Conservation (phyloP, 2,797 vertebrate species). For the Gymnothorax javanicus region DNA sequence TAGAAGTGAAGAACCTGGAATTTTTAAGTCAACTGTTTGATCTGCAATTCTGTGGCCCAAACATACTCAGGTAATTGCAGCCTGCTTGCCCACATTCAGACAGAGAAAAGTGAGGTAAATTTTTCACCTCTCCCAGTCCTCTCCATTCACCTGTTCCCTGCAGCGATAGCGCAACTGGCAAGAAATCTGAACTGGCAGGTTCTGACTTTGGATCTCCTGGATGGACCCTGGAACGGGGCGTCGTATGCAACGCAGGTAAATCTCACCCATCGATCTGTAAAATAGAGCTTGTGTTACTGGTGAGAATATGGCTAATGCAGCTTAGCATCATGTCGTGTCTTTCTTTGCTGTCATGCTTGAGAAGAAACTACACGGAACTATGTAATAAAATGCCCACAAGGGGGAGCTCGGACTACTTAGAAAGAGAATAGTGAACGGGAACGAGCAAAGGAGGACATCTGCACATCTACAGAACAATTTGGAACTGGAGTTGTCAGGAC, state of each 20-base stretch:
- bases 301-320: background rate
- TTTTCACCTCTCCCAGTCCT: background rate
- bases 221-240: slow-evolving; percentile 35
- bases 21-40: slow-evolving; percentile 69
- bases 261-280: slow-evolving; percentile 10
- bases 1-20: slow-evolving; percentile 76
- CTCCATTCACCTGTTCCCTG: background rate
- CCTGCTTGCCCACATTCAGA: background rate
- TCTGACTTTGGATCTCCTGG: slow-evolving; percentile 38
- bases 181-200: slow-evolving; percentile 47
- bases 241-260: slow-evolving; percentile 58
- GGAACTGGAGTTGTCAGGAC: background rate
- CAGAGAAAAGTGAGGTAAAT: background rate
- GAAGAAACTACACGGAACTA: background rate
- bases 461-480: background rate
- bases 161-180: slow-evolving; percentile 64
- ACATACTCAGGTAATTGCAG: slow-evolving; percentile 63
- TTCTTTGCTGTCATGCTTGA: background rate
- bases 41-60: slow-evolving; percentile 60
- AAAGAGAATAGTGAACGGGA: background rate
- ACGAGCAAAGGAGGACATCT: background rate
- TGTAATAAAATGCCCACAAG: slow-evolving; percentile 47
- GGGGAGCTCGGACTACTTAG: slow-evolving; percentile 38
- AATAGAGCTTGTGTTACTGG: background rate
- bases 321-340: background rate